A percentile compares a stretch with the other conserved stretches of the same genome.
Conservation (phyloP, 2,797 vertebrate genomes). For the Capromys pilorides region DNA sequence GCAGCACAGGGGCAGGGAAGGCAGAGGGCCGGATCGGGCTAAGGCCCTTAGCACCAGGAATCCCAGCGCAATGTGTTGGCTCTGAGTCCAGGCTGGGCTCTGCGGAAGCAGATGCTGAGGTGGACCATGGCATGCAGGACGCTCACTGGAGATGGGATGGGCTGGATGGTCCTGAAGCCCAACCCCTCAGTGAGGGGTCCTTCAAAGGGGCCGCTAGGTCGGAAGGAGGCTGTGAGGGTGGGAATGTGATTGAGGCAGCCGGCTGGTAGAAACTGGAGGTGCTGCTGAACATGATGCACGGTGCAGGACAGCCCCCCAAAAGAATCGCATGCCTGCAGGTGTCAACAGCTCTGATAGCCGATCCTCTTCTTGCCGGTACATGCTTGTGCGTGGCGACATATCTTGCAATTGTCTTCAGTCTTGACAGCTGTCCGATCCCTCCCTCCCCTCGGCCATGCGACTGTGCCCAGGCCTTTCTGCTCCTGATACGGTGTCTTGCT, state of each 20-base stretch:
- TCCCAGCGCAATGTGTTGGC: background rate
- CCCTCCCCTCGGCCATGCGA: background rate
- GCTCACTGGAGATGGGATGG: background rate
- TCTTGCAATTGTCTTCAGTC: background rate
- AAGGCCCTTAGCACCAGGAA: accelerated
- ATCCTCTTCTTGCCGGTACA: background rate
- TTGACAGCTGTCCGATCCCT: background rate
- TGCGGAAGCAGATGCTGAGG: background rate
- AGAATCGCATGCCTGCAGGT: background rate
- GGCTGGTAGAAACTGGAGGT: background rate
- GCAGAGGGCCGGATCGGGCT: too few relatives aligned
- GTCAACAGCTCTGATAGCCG: background rate
- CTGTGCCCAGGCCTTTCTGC: background rate
- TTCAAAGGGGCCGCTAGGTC: background rate
- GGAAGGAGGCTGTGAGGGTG: background rate
- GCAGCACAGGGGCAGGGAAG: background rate
- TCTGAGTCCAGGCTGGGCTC: background rate
- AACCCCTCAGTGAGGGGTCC: background rate
- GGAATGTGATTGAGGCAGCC: background rate
- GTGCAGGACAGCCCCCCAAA: background rate
- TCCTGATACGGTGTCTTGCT: background rate
- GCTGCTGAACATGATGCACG: background rate
- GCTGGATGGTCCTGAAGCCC: background rate
- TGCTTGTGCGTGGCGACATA: background rate
- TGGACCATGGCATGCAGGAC: background rate